Evolutionary conservation across 2,888 invertebrate species (phyloP).

Genomic region (Coecobrya sp.): DNA sequence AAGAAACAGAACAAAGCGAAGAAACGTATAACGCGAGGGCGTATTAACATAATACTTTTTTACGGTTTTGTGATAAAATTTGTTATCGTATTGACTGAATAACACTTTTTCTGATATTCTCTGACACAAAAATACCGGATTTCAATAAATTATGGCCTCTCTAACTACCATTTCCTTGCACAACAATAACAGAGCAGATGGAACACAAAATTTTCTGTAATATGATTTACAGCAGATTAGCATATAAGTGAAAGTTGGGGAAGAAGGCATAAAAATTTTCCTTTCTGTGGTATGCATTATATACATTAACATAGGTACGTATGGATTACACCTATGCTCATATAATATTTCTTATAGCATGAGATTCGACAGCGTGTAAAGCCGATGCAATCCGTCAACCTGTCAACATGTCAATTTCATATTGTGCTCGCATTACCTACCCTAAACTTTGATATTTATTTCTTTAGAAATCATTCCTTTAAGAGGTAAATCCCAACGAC

Average conservation of each 20-base stretch:
- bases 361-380: conserved; percentile 31
- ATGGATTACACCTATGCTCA: background rate
- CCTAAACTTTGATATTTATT: background rate
- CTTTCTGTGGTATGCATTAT: background rate
- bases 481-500: background rate
- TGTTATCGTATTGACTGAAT: conserved; percentile 3
- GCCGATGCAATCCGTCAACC: conserved; percentile 71
- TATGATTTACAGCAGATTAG: no score
- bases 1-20: background rate
- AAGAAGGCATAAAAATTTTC: background rate
- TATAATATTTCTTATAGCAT: background rate
- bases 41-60: background rate
- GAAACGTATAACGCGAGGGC: background rate
- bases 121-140: background rate
- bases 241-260: background rate
- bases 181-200: background rate
- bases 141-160: background rate
- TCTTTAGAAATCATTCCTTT: background rate
- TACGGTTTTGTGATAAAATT: background rate
- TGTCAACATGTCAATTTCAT: conserved; percentile 68
- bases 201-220: background rate
- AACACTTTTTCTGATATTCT: background rate
- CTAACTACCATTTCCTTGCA: background rate
- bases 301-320: no score
- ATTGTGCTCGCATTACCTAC: background rate